Conservation (phyloP, 1,140 invertebrate species). For the Cepaea nemoralis region DNA sequence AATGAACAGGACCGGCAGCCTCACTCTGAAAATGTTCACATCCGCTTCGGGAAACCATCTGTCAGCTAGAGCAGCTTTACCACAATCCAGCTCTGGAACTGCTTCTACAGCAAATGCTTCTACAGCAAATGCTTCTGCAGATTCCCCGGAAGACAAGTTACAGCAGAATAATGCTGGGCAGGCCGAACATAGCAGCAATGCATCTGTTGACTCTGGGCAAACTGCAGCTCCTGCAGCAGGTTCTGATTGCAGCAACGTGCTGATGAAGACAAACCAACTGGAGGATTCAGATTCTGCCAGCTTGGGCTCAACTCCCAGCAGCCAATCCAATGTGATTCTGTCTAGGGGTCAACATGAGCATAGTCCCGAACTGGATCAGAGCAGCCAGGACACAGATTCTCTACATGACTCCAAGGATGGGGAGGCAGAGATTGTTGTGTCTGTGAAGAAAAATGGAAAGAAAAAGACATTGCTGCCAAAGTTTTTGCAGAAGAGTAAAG, state of each 20-base stretch:
- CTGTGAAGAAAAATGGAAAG: constrained; percentile 4
- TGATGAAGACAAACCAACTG: neutral
- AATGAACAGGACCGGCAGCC: neutral
- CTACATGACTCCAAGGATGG: neutral
- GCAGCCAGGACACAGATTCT: constrained; percentile 29
- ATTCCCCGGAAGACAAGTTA: neutral
- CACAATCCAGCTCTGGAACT: neutral
- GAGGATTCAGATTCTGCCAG: constrained; percentile 15
- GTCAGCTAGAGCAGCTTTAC: neutral
- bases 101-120: neutral
- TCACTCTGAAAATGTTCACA: neutral
- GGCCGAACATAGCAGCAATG: neutral
- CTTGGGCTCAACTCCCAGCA: neutral
- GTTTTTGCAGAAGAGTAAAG: constrained; percentile 25
- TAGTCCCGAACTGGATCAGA: constrained; percentile 16
- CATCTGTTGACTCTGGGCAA: too few relatives aligned
- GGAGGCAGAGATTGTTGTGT: neutral
- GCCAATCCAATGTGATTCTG: neutral
- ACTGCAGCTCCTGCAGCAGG: neutral
- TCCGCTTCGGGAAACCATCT: constrained; percentile 28
- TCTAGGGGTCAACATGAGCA: neutral
- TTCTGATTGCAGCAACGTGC: neutral
- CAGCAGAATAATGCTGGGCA: neutral
- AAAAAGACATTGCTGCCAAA: constrained; percentile 34
- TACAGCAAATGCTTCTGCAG: neutral